These are phyloP conservation scores for Dromas ardeola DNA, from an alignment of 2,113 vertebrate genomes.

Conservation along the genomic window DNA sequence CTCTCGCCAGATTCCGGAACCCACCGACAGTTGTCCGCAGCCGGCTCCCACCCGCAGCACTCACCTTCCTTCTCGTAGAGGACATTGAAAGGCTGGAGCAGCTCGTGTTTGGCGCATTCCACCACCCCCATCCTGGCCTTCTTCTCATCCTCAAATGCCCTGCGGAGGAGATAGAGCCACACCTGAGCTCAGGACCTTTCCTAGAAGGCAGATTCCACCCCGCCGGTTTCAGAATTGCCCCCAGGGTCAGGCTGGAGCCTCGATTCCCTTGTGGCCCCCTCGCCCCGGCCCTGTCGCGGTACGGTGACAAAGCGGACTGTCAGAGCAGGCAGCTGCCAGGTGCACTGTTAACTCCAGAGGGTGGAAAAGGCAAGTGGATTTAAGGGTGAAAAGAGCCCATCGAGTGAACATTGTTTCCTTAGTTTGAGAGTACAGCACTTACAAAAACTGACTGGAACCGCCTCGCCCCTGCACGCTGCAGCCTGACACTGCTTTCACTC, in stretches of 20 bases:
- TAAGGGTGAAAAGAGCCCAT: neutral
- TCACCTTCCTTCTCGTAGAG: conserved; percentile 97
- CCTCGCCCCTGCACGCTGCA: neutral
- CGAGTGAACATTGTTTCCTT: neutral
- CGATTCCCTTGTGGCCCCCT: fast-evolving
- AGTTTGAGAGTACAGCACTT: too few species aligned
- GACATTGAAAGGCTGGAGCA: conserved; percentile 94
- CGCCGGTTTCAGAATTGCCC: neutral
- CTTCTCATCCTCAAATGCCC: conserved; percentile 95
- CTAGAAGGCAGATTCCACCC: neutral
- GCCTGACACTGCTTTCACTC: neutral
- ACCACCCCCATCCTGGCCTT: conserved; percentile 95
- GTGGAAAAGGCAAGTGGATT: neutral
- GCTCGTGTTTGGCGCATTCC: conserved; percentile 96
- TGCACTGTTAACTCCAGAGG: neutral
- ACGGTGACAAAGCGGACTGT: neutral
- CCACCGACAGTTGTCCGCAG: neutral
- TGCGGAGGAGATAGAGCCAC: conserved; percentile 37
- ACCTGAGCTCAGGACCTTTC: neutral
- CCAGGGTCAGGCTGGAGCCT: neutral
- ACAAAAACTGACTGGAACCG: fast-evolving
- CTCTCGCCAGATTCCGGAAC: neutral
- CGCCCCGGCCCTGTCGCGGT: fast-evolving
- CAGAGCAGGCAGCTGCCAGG: neutral
- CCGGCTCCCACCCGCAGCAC: neutral